These are phyloP conservation scores for Camponotus vicinus DNA, from an alignment of 1,140 invertebrate genomes.

Conservation along the genomic window DNA sequence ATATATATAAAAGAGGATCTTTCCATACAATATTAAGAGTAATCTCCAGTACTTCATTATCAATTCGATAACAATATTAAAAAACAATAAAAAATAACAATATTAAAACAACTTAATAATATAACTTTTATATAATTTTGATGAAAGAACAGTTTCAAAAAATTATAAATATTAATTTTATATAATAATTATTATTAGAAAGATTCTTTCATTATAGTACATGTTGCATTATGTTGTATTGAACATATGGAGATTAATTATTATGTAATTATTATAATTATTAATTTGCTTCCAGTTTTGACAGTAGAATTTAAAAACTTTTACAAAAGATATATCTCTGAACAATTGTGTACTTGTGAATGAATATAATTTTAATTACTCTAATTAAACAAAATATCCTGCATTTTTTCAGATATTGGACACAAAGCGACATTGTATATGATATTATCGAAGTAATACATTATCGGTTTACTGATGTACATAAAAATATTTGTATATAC, in stretches of 20 bases:
- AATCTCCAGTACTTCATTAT: neutral
- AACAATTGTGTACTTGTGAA: neutral
- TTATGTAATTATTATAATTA: neutral
- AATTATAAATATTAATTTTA: constrained; percentile 6
- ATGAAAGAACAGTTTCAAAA: neutral
- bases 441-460: constrained; percentile 52
- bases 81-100: neutral
- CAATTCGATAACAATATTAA: neutral
- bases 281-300: neutral
- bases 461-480: constrained; percentile 64
- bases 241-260: neutral
- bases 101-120: constrained; percentile 34
- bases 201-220: neutral
- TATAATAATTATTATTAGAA: neutral
- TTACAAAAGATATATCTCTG: neutral
- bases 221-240: neutral
- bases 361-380: neutral
- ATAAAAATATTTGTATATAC: constrained; percentile 68
- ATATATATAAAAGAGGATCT: neutral
- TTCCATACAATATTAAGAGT: neutral
- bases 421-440: constrained; percentile 57
- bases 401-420: constrained; percentile 71
- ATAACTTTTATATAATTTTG: neutral
- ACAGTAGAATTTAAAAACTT: neutral
- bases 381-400: constrained; percentile 25